Evolutionary conservation across 2,797 vertebrate species (phyloP).

Genomic region (Tolypeutes matacus): DNA sequence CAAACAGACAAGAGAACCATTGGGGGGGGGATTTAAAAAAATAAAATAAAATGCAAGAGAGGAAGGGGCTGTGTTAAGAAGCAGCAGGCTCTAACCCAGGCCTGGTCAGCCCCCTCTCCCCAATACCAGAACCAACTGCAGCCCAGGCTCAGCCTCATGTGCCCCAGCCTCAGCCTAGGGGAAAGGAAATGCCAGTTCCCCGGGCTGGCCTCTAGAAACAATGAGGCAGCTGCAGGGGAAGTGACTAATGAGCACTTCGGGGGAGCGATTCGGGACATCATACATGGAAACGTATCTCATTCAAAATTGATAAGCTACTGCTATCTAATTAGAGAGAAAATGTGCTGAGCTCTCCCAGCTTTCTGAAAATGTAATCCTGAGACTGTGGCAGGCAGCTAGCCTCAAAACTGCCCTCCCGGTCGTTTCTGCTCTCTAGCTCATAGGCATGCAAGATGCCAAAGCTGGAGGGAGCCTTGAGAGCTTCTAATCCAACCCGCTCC

Average conservation of each 20-base stretch:
- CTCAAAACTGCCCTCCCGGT: not conserved
- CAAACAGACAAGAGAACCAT: too few relatives aligned
- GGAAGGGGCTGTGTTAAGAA: rapidly evolving
- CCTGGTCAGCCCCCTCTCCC: not conserved
- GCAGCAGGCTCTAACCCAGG: not conserved
- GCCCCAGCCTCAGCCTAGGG: not conserved
- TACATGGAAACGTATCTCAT: conserved; percentile 72
- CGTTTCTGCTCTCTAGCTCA: not conserved
- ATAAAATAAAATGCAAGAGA: not conserved
- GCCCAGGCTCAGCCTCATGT: not conserved
- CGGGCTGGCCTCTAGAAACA: conserved; percentile 69
- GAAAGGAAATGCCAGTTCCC: conserved; percentile 77
- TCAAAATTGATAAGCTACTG: conserved; percentile 75
- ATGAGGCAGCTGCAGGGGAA: conserved; percentile 79
- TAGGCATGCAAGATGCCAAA: not conserved
- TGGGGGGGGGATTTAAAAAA: too few relatives aligned
- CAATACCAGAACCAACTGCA: not conserved
- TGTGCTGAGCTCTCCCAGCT: not conserved
- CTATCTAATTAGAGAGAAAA: conserved; percentile 74
- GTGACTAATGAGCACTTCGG: conserved; percentile 80
- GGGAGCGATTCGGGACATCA: conserved; percentile 79
- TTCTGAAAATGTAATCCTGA: not conserved
- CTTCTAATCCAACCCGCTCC: not conserved
- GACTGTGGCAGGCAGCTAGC: not conserved
- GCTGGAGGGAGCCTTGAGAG: not conserved